Evolutionary conservation across 2,888 invertebrate genomes (phyloP).

Genomic region (Halictus quadricinctus): DNA sequence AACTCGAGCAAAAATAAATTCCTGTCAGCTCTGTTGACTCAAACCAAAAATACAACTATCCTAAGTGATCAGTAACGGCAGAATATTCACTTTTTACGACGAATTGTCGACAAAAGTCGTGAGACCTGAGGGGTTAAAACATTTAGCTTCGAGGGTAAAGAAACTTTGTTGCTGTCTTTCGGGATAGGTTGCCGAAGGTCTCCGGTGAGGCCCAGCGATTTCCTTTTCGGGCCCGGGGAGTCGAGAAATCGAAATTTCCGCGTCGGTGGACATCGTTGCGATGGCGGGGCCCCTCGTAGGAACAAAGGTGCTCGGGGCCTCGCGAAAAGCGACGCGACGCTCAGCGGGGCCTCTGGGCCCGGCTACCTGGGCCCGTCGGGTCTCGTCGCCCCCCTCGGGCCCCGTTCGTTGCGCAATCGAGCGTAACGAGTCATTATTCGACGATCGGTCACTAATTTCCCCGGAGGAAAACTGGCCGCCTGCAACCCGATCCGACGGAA

Average conservation of each 20-base stretch:
- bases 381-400: slow-evolving; percentile 52
- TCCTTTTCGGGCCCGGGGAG: neutral
- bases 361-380: slow-evolving; percentile 69
- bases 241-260: slow-evolving; percentile 17
- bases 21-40: no score
- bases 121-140: neutral
- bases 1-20: no score
- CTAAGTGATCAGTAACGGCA: no score
- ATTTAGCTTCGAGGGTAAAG: neutral
- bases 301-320: slow-evolving; percentile 31
- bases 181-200: neutral
- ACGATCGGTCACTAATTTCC: slow-evolving; percentile 34
- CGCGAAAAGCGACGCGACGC: slow-evolving; percentile 22
- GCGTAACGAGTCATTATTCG: slow-evolving; percentile 43
- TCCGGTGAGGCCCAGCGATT: neutral
- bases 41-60: no score
- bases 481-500: slow-evolving; percentile 38
- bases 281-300: neutral
- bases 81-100: neutral
- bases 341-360: slow-evolving; percentile 23
- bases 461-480: slow-evolving; percentile 17
- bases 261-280: slow-evolving; percentile 10
- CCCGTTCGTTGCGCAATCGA: slow-evolving; percentile 38
- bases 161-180: neutral
- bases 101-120: neutral